phyloP scores from a whole-genome alignment of 2,888 invertebrate genomes.

The Clanis bilineata region DNA sequence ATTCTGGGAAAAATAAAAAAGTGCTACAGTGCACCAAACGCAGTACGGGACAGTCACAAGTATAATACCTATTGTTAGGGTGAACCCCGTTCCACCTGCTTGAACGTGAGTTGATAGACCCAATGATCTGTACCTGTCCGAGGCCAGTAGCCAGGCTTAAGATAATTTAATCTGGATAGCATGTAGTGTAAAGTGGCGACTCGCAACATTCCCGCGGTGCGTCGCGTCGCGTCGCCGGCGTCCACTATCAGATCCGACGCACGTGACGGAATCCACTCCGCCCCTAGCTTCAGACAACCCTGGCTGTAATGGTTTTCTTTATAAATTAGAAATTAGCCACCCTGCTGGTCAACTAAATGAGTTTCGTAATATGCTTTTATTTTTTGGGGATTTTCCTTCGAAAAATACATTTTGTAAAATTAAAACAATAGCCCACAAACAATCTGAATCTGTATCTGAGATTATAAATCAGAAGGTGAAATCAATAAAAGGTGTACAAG shows the following conservation, averaged over 20 bases:
- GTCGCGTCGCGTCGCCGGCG: slow-evolving; percentile 37
- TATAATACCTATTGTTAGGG: too few relatives aligned
- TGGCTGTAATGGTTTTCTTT: neutral
- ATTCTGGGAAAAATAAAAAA: too few relatives aligned
- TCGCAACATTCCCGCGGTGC: slow-evolving; percentile 49
- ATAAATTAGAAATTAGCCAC: neutral
- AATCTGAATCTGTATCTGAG: too few relatives aligned
- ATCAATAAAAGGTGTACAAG: too few relatives aligned
- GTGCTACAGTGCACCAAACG: too few relatives aligned
- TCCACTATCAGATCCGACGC: slow-evolving; percentile 61
- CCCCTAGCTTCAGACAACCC: slow-evolving; percentile 12
- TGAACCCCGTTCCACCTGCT: neutral
- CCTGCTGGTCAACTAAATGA: neutral
- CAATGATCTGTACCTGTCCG: neutral
- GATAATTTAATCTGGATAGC: slow-evolving; percentile 36
- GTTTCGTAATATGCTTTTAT: too few relatives aligned
- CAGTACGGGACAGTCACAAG: too few relatives aligned
- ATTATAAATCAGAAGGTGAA: too few relatives aligned
- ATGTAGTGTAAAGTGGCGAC: slow-evolving; percentile 28
- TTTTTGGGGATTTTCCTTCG: too few relatives aligned
- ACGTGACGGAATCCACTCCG: slow-evolving; percentile 65
- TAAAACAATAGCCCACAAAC: too few relatives aligned
- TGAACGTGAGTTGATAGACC: neutral
- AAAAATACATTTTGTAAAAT: too few relatives aligned
- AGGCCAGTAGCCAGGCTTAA: slow-evolving; percentile 11